phyloP scores from a whole-genome alignment of 2,888 invertebrate species.

The Lutraria lutraria region DNA sequence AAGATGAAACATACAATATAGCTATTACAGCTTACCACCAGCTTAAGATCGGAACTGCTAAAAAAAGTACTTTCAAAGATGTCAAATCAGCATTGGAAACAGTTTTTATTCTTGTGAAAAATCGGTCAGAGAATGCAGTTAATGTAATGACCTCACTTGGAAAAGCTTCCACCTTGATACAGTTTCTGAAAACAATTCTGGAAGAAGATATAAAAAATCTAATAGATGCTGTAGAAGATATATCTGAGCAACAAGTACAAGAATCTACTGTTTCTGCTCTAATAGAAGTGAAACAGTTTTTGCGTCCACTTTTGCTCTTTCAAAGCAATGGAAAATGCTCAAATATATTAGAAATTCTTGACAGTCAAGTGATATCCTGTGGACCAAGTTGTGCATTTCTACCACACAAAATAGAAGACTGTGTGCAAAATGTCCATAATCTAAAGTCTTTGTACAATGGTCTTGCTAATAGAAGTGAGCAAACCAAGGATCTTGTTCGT shows the following conservation, averaged over 20 bases:
- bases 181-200: slow-evolving; percentile 64
- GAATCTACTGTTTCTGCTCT: slow-evolving; percentile 74
- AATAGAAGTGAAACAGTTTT: slow-evolving; percentile 71
- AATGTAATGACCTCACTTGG: slow-evolving; percentile 55
- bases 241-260: slow-evolving; percentile 73
- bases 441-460: slow-evolving; percentile 70
- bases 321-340: slow-evolving; percentile 21
- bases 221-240: slow-evolving; percentile 76
- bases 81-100: slow-evolving; percentile 45
- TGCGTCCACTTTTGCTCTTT: slow-evolving; percentile 59
- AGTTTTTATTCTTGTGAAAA: slow-evolving; percentile 38
- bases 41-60: slow-evolving; percentile 27
- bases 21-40: slow-evolving; percentile 44
- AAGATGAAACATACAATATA: slow-evolving; percentile 29
- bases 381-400: slow-evolving; percentile 22
- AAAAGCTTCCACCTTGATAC: slow-evolving; percentile 52
- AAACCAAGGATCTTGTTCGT: slow-evolving; percentile 69
- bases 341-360: slow-evolving; percentile 47
- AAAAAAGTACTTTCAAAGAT: slow-evolving; percentile 42
- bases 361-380: neutral
- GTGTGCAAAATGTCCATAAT: slow-evolving; percentile 67
- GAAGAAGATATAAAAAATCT: slow-evolving; percentile 74
- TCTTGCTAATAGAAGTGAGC: slow-evolving; percentile 74
- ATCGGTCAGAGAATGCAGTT: slow-evolving; percentile 40
- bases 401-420: slow-evolving; percentile 65